Conservation (phyloP, 2,888 invertebrate genomes). For the Drosophila nr. perissopoda region DNA sequence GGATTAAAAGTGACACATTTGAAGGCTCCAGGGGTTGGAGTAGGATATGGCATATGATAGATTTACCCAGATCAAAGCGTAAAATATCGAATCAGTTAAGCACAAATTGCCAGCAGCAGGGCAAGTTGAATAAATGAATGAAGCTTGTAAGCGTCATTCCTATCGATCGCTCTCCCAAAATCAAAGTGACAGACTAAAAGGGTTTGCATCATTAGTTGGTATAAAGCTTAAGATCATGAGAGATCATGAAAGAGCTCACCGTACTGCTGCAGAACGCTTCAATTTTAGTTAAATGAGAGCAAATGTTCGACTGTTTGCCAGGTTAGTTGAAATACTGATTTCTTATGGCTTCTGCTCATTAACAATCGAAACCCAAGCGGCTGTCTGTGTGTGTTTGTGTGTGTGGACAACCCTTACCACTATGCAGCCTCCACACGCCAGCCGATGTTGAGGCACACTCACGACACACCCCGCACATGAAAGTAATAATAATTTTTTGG, state of each 20-base stretch:
- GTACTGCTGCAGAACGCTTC: neutral
- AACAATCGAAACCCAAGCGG: constrained; percentile 42
- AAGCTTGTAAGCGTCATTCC: neutral
- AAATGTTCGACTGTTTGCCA: constrained; percentile 7
- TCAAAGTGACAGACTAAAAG: neutral
- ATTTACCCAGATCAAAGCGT: constrained; percentile 27
- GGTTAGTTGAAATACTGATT: constrained; percentile 17
- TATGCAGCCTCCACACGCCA: constrained; percentile 2
- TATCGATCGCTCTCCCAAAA: neutral
- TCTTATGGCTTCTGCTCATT: constrained; percentile 41
- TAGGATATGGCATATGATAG: constrained; percentile 26
- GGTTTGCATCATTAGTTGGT: neutral
- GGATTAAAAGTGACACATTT: constrained; percentile 44
- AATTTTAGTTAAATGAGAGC: neutral
- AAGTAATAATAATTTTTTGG: constrained; percentile 83
- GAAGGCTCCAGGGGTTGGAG: neutral
- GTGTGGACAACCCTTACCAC: constrained; percentile 51
- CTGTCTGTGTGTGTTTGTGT: constrained; percentile 9
- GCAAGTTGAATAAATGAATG: neutral
- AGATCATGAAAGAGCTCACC: too few species aligned
- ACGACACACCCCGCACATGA: constrained; percentile 27
- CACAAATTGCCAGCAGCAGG: neutral
- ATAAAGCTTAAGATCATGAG: neutral
- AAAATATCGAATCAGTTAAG: constrained; percentile 6
- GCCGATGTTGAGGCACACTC: neutral